A percentile compares a stretch with the other conserved stretches of the same genome.
These are phyloP conservation scores for Labroides dimidiatus DNA, from an alignment of 2,797 vertebrate species.

Conservation along the genomic window DNA sequence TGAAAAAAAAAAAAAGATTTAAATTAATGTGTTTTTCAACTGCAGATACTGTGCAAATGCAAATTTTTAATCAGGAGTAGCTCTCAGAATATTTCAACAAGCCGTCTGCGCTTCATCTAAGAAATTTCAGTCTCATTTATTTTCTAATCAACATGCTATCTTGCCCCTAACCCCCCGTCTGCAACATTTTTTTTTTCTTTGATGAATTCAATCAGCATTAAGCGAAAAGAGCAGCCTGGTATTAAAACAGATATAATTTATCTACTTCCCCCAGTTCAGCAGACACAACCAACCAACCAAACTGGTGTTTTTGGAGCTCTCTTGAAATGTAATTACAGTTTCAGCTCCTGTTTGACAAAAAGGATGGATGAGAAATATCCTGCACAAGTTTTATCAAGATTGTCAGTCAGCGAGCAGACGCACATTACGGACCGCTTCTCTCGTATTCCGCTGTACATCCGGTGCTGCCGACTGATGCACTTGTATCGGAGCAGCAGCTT, in stretches of 20 bases:
- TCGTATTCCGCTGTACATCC: constrained; percentile 53
- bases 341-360: constrained; percentile 62
- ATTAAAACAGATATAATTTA: constrained; percentile 64
- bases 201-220: constrained; percentile 53
- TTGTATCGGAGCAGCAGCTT: constrained; percentile 37
- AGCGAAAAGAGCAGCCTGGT: constrained; percentile 19
- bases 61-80: constrained; percentile 48
- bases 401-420: constrained; percentile 54
- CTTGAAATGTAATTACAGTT: constrained; percentile 67
- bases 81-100: constrained; percentile 52
- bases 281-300: constrained; percentile 57
- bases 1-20: constrained; percentile 38
- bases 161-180: constrained; percentile 26
- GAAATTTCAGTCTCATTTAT: constrained; percentile 37
- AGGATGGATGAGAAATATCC: constrained; percentile 73
- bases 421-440: constrained; percentile 26
- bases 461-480: constrained; percentile 58
- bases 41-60: constrained; percentile 42
- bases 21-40: constrained; percentile 51
- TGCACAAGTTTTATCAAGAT: constrained; percentile 66
- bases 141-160: constrained; percentile 53
- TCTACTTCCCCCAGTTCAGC: constrained; percentile 47
- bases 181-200: constrained; percentile 49
- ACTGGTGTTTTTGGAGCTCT: constrained; percentile 44
- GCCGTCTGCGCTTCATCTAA: constrained; percentile 38